Evolutionary conservation across 92 coral and sea anemone species (phyloP), one percentile per base, ranked within the genome.

Genomic region (Ricordea florida): DNA sequence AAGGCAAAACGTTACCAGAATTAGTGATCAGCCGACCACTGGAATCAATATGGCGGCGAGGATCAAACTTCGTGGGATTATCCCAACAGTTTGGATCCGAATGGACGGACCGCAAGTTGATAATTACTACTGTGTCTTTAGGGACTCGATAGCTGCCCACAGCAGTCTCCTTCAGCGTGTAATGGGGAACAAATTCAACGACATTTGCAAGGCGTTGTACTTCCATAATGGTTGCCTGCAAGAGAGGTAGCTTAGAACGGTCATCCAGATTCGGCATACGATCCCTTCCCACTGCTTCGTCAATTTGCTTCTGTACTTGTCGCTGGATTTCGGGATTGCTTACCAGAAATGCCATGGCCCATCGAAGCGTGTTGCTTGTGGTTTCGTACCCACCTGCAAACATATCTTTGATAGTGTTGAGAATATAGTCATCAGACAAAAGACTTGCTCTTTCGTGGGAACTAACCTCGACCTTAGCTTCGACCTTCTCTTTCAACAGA

Each of bases 311-410:
- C 22, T 85, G 86, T 34, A 85, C 48, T 56, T 69, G 68, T 22
- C 20, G 21, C 32, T 85, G 90, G 45, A 29, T 60, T 31, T 57
- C 34, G 25, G 86, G 90, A 67, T 78, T 55, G 44, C 79, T 56
- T 5, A 85, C 81, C 11, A 85, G 81, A 77, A 34, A 85, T 10
- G 84, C 90, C 30, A 85, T 73, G 8, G 69, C 77, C 90, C 90
- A 85, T 1, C 81, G 75, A 14, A 85, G 64, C 6, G 85, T 72
- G 6, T 85, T 78, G 48, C 72, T 79, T 22, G 90, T 85, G 28
- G 90, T 85, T 30, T 85, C 84, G 48, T 69, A 85, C 31, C 90
- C 90, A 48, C 81, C 90, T 13, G 52, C 65, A 31, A 85, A 85
- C 82, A 75, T 75, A 72, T 75, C 82, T 38, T 15, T 51, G 14